Conservation (phyloP, 2,797 vertebrate genomes). For the Falco naumanni region DNA sequence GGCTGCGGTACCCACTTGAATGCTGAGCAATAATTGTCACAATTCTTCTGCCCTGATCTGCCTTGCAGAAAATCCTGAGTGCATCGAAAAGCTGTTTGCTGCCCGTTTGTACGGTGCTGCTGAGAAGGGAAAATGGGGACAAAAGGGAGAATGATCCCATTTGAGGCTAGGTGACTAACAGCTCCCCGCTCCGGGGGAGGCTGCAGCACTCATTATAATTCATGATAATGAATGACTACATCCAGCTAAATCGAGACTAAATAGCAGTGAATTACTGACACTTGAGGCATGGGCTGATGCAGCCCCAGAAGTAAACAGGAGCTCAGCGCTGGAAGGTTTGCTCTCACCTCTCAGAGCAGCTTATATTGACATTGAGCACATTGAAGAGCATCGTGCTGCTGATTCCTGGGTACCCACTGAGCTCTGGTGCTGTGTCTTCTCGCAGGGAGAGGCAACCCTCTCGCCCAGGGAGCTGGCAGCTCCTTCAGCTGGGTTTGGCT, state of each 20-base stretch:
- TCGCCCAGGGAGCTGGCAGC: fast-evolving
- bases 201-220: not conserved
- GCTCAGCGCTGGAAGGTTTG: not conserved
- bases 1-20: not conserved
- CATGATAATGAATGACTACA: not conserved
- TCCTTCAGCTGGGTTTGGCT: not conserved
- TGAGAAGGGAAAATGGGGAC: not conserved
- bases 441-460: too few species aligned
- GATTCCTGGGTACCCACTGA: fast-evolving
- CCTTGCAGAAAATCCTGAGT: not conserved
- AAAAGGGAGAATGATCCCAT: conserved; percentile 1
- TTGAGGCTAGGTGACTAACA: not conserved
- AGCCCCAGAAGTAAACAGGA: not conserved
- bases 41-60: not conserved
- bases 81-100: fast-evolving
- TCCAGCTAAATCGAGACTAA: not conserved
- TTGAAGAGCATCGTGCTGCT: not conserved
- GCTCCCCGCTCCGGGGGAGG: not conserved
- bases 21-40: fast-evolving
- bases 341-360: not conserved
- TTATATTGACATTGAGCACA: fast-evolving
- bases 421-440: not conserved
- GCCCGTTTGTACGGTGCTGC: not conserved
- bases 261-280: not conserved
- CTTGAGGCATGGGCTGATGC: not conserved